A percentile compares a stretch with the other conserved stretches of the same genome.
Evolutionary conservation across 2,113 vertebrate genomes (phyloP).

Genomic region (Diadophis punctatus): DNA sequence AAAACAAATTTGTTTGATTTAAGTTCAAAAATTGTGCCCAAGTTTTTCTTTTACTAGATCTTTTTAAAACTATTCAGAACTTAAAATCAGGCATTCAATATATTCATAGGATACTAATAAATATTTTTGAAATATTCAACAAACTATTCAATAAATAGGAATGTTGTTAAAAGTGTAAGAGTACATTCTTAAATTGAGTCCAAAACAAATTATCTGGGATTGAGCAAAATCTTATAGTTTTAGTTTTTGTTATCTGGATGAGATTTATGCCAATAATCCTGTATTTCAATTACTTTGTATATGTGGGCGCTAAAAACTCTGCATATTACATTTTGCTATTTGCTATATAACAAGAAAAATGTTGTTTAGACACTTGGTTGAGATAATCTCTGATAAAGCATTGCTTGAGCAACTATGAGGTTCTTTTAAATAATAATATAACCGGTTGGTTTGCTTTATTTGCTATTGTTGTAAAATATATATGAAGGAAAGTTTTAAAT

Average conservation of each 20-base stretch:
- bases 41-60: neutral
- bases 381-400: neutral
- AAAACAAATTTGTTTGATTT: neutral
- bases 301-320: neutral
- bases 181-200: neutral
- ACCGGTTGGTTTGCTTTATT: neutral
- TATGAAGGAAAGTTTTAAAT: neutral
- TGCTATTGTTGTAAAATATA: neutral
- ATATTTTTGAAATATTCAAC: neutral
- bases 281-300: neutral
- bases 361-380: neutral
- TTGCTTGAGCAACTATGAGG: neutral
- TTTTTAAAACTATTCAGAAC: neutral
- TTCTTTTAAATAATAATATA: neutral
- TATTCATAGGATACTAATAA: neutral
- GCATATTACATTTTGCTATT: neutral
- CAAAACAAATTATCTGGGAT: neutral
- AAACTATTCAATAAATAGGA: neutral
- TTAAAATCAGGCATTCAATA: neutral
- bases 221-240: neutral
- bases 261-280: neutral
- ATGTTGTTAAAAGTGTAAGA: neutral
- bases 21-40: neutral
- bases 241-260: neutral
- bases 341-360: neutral